Percentiles rank a stretch among this genome's conserved stretches.
Conservation (phyloP, 1,140 invertebrate species). For the Drosophila kanapiae region DNA sequence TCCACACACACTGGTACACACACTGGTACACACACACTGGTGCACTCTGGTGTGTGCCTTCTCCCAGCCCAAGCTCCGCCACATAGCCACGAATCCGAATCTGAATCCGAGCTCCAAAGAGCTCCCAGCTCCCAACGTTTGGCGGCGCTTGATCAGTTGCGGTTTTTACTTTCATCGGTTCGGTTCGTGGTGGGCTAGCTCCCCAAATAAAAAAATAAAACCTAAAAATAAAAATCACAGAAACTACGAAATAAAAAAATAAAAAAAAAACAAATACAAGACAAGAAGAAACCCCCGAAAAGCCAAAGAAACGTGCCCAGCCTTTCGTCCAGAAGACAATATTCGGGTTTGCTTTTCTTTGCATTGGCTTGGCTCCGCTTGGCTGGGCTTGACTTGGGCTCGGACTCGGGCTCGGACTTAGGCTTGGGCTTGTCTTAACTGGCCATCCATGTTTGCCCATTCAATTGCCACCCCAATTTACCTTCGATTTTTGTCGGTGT, state of each 20-base stretch:
- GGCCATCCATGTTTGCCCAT: conserved; percentile 47
- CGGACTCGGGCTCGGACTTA: too few species aligned
- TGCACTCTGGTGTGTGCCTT: background rate
- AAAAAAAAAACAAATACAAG: background rate
- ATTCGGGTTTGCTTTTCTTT: conserved; percentile 46
- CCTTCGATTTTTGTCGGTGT: conserved; percentile 13
- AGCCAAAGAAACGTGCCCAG: conserved; percentile 13
- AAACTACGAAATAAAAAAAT: conserved; percentile 1
- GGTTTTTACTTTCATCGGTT: conserved; percentile 85
- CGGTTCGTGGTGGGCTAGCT: conserved; percentile 57
- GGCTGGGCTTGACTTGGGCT: conserved; percentile 6
- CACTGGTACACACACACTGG: conserved; percentile 4
- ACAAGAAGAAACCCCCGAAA: background rate
- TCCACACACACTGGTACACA: conserved; percentile 38
- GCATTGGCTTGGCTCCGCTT: conserved; percentile 31
- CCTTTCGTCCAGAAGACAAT: conserved; percentile 25
- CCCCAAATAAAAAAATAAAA: background rate
- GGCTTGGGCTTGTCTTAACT: background rate
- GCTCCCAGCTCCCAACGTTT: conserved; percentile 39
- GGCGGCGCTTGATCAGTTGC: conserved; percentile 82
- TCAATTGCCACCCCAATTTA: conserved; percentile 58
- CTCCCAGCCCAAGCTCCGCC: background rate
- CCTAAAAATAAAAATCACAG: background rate
- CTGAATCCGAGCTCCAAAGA: conserved; percentile 44
- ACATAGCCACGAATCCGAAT: conserved; percentile 28